Evolutionary conservation across 2,797 vertebrate genomes (phyloP).

Genomic region (Gadopsis marmoratus): DNA sequence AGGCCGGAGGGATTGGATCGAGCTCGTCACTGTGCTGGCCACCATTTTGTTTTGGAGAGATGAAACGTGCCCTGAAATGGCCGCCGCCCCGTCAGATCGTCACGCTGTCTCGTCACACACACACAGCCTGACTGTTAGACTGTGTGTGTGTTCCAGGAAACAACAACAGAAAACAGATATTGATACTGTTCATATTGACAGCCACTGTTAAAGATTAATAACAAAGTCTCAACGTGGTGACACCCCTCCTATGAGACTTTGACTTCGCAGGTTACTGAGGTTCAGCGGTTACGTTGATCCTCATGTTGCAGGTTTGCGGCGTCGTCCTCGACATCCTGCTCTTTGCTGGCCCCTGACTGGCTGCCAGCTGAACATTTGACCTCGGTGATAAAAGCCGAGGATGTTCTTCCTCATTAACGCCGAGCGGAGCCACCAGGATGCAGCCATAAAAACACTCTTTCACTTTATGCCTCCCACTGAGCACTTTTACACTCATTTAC

Average conservation of each 20-base stretch:
- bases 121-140: background rate
- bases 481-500: background rate
- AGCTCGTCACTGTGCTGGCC: background rate
- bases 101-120: constrained; percentile 1
- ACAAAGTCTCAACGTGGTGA: background rate
- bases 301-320: background rate
- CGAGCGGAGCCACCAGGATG: background rate
- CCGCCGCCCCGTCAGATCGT: constrained; percentile 15
- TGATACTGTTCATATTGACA: background rate
- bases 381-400: constrained; percentile 52
- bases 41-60: constrained; percentile 74
- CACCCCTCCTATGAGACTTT: background rate
- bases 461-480: background rate
- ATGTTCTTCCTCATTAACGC: constrained; percentile 60
- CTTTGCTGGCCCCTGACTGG: background rate
- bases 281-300: accelerated
- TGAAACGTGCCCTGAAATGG: constrained; percentile 63
- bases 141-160: background rate
- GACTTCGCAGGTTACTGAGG: background rate
- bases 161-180: background rate
- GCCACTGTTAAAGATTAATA: background rate
- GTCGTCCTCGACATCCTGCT: background rate
- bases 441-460: constrained; percentile 25
- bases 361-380: constrained; percentile 57
- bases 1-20: accelerated